These are phyloP conservation scores for Scaptomyza montana DNA, from an alignment of 1,140 invertebrate species.

Conservation along the genomic window DNA sequence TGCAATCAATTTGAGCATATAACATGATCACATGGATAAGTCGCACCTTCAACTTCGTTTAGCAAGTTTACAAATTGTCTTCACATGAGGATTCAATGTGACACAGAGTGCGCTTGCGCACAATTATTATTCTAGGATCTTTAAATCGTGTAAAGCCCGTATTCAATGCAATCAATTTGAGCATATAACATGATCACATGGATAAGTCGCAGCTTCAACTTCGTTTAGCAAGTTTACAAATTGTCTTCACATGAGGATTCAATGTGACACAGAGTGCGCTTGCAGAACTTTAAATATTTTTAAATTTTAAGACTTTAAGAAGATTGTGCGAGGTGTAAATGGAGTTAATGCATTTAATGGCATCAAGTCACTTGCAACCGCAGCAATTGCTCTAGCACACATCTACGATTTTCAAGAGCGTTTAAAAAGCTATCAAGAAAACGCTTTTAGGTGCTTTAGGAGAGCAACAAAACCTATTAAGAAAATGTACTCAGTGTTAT, in stretches of 20 bases:
- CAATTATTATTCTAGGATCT: neutral
- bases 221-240: constrained; percentile 71
- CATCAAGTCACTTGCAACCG: constrained; percentile 56
- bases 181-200: constrained; percentile 41
- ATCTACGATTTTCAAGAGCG: constrained; percentile 74
- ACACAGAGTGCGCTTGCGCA: constrained; percentile 75
- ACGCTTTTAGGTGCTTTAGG: constrained; percentile 58
- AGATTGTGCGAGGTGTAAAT: constrained; percentile 50
- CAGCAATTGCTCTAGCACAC: constrained; percentile 59
- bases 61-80: constrained; percentile 74
- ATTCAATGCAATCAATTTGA: constrained; percentile 56
- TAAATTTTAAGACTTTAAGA: neutral
- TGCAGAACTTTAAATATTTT: constrained; percentile 20
- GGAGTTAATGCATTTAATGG: constrained; percentile 21
- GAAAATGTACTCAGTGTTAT: constrained; percentile 48
- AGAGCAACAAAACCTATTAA: too few species aligned
- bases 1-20: constrained; percentile 26
- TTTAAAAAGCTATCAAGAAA: constrained; percentile 45
- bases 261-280: constrained; percentile 76
- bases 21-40: constrained; percentile 63
- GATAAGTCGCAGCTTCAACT: constrained; percentile 57
- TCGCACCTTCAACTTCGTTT: constrained; percentile 42
- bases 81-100: constrained; percentile 63
- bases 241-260: constrained; percentile 65
- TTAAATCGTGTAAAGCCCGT: neutral